phyloP scores from a whole-genome alignment of 2,888 invertebrate species.

The Drosophila meridiana region DNA sequence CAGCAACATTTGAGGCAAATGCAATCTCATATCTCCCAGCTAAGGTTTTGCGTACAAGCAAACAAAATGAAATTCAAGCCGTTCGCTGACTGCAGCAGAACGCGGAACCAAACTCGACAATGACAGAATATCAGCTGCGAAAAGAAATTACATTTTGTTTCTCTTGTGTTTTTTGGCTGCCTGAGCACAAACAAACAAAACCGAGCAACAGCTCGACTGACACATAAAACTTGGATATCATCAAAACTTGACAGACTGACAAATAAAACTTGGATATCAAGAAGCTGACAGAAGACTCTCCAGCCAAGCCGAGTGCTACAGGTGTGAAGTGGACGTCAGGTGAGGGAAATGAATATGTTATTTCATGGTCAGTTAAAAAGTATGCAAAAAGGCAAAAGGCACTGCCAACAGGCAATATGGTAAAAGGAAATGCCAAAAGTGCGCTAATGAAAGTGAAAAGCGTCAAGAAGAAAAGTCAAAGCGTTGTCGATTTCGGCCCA shows the following conservation, averaged over 20 bases:
- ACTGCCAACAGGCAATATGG: constrained; percentile 10
- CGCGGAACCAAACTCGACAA: constrained; percentile 39
- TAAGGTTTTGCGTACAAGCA: constrained; percentile 8
- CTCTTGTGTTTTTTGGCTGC: constrained; percentile 52
- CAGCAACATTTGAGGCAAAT: constrained; percentile 16
- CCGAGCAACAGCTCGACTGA: constrained; percentile 3
- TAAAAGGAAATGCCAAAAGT: constrained; percentile 57
- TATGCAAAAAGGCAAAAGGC: constrained; percentile 2
- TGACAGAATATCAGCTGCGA: constrained; percentile 37
- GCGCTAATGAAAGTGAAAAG: constrained; percentile 67
- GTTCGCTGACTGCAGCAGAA: constrained; percentile 34
- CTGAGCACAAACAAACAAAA: constrained; percentile 45
- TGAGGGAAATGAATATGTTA: constrained; percentile 33
- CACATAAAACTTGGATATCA: background rate
- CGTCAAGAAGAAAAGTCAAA: constrained; percentile 55
- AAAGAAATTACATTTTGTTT: constrained; percentile 30
- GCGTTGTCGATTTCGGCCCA: constrained; percentile 58
- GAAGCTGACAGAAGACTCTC: constrained; percentile 34
- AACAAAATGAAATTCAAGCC: constrained; percentile 26
- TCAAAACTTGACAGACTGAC: constrained; percentile 3
- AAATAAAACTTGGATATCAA: constrained; percentile 13
- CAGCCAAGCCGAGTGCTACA: constrained; percentile 24
- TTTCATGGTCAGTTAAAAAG: constrained; percentile 45
- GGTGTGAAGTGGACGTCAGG: constrained; percentile 28
- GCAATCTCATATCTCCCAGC: constrained; percentile 13